Evolutionary conservation across 23 tunicate species (phyloP), one percentile per base, ranked within the genome.

Genomic region (Diplosoma virens): DNA sequence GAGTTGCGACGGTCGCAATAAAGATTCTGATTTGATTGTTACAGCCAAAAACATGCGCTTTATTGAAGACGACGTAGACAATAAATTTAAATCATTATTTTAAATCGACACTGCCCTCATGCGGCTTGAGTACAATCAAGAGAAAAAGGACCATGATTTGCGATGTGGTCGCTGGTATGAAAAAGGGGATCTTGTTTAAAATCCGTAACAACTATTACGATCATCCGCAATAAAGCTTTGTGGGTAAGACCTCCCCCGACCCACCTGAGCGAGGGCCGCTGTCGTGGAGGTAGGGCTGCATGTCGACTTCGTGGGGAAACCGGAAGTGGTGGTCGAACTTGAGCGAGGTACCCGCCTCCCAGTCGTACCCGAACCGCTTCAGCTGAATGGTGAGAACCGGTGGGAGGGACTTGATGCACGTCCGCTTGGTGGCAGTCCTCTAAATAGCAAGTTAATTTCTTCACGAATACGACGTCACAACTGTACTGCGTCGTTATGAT

Each of bases 341-440:
- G 21, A 93, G 52, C 35, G 98, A 75, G 31, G 88, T 36, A 20
- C 84, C 85, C 17, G 84, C 80, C 59, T 93, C 98, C 98, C 98
- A 93, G 71, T 93, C 98, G 74, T 93, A 93, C 26, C 80, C 94
- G 69, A 93, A 93, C 27, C 98, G 66, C 79, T 93, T 93, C 72
- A 93, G 74, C 63, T 93, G 98, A 33, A 93, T 93, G 71, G 79
- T 70, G n/a, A 93, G 86, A 7, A 87, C 66, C 1, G 94, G 89
- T 2, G 98, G 98, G 56, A 93, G 83, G 47, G 87, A 61, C 35
- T 82, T 88, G 67, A 93, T 93, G 77, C 98, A 93, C 0, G 88
- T 83, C 25, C 98, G 77, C 82, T 93, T 93, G 0, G 90, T 34
- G 2, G 94, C 82, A 0, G 94, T 75, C 28, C 88, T 32, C 96